phyloP scores from a whole-genome alignment of 2,888 invertebrate species.

The Himalopsyche tibetana region DNA sequence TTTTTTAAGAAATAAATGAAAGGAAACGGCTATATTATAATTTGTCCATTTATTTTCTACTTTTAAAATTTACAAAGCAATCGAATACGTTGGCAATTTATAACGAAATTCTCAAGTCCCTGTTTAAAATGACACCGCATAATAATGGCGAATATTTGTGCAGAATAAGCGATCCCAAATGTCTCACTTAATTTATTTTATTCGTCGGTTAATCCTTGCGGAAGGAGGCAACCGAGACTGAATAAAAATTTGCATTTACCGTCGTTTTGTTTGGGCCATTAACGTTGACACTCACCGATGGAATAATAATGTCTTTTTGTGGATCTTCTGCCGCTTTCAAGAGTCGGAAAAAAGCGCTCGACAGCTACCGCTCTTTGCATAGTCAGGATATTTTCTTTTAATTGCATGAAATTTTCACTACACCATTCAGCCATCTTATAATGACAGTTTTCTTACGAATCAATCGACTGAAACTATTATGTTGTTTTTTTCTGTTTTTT shows the following conservation, averaged over 20 bases:
- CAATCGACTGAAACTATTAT: too few species aligned
- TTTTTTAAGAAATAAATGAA: too few species aligned
- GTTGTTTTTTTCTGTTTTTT: too few species aligned
- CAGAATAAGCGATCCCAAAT: slow-evolving; percentile 21
- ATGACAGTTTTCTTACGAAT: too few species aligned
- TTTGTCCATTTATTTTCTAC: too few species aligned
- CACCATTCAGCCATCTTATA: not conserved
- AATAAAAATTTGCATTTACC: slow-evolving; percentile 56
- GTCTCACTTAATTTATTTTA: slow-evolving; percentile 57
- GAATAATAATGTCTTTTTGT: slow-evolving; percentile 58
- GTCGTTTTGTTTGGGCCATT: slow-evolving; percentile 60
- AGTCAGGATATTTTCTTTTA: slow-evolving; percentile 36
- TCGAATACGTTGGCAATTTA: not conserved
- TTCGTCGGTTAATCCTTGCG: slow-evolving; percentile 48
- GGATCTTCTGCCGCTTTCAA: slow-evolving; percentile 37
- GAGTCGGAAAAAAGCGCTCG: slow-evolving; percentile 9
- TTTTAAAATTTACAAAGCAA: slow-evolving; percentile 20
- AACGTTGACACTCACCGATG: slow-evolving; percentile 58
- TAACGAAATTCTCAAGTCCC: not conserved
- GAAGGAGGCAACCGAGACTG: slow-evolving; percentile 35
- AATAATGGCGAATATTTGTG: not conserved
- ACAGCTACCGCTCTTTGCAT: not conserved
- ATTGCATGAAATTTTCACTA: slow-evolving; percentile 16
- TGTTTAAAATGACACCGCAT: slow-evolving; percentile 15
- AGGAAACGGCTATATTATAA: too few species aligned